phyloP scores from a whole-genome alignment of 2,797 vertebrate species.

The Parotocinclus haroldoi region DNA sequence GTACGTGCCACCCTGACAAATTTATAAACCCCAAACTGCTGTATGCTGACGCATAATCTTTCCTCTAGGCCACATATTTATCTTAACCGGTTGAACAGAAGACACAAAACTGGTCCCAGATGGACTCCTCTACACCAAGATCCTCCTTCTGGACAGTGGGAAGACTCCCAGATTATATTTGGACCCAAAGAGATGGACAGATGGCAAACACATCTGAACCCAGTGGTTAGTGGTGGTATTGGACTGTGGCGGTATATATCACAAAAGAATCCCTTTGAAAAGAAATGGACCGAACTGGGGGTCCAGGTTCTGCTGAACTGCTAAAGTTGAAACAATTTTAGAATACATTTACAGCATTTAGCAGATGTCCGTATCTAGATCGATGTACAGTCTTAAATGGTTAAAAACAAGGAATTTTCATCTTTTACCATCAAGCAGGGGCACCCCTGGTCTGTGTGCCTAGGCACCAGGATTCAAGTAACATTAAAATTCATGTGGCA shows the following conservation, averaged over 20 bases:
- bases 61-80: background rate
- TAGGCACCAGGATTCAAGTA: too few species aligned
- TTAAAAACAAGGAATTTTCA: too few species aligned
- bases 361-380: too few species aligned
- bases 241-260: background rate
- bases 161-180: constrained; percentile 16
- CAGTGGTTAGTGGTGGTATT: constrained; percentile 10
- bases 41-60: background rate
- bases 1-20: constrained; percentile 5
- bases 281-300: too few species aligned
- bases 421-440: too few species aligned
- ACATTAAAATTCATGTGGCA: too few species aligned
- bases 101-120: background rate
- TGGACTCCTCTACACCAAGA: background rate
- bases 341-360: too few species aligned
- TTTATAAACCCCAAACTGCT: constrained; percentile 1
- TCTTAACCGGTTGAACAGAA: background rate
- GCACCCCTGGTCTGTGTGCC: too few species aligned
- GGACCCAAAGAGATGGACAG: constrained; percentile 15
- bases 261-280: background rate
- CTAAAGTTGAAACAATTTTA: too few species aligned
- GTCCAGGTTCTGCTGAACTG: too few species aligned
- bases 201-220: constrained; percentile 25
- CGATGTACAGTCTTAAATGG: too few species aligned
- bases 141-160: constrained; percentile 22